Evolutionary conservation across 2,888 invertebrate species (phyloP), one percentile per base, ranked within the genome.

Genomic region (Tiphia femorata): DNA sequence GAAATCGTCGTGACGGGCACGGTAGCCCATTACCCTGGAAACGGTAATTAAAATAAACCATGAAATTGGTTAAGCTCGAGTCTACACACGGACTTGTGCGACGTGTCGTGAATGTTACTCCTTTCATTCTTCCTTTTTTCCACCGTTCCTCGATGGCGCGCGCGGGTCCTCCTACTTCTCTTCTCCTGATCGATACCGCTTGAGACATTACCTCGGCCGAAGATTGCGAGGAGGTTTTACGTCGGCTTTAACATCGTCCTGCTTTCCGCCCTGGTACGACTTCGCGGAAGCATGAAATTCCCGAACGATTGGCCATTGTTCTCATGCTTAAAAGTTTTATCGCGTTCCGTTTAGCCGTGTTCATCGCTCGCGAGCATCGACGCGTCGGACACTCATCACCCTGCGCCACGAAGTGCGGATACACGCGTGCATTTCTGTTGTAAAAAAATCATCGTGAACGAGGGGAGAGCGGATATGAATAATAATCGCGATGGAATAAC

Each of bases 281-380:
- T 75, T 75, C 74, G 68, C 62, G 69, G 76, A 76, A 78, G 66
- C 69, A 65, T 68, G 68, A 71, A 72, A 72, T 73, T 63, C 62
- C 49, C 51, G 17, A 61, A 49, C 49, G 52, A 57, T 62, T 54
- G 62, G 53, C 48, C 53, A 49, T 62, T 46, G 49, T 57, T 52
- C 49, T 54, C 38, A 40, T 33, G 52, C 43, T 48, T 49, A 46
- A 55, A 55, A 69, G 38, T 61, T 67, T 40, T 54, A 51, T 47
- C 48, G n/a, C n/a, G 48, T 42, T 20, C 46, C 41, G 25, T 44
- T 27, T 47, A 58, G 19, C 38, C 16, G 25, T 56, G 50, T 58
- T 56, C 20, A 57, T 48, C 40, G 41, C 37, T 49, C 37, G 48
- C n/a, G n/a, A n/a, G n/a, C n/a, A n/a, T n/a, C n/a, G n/a, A n/a